Evolutionary conservation across 1,140 invertebrate genomes (phyloP), one percentile per base, ranked within the genome.

Genomic region (Zaprionus tsacasi): DNA sequence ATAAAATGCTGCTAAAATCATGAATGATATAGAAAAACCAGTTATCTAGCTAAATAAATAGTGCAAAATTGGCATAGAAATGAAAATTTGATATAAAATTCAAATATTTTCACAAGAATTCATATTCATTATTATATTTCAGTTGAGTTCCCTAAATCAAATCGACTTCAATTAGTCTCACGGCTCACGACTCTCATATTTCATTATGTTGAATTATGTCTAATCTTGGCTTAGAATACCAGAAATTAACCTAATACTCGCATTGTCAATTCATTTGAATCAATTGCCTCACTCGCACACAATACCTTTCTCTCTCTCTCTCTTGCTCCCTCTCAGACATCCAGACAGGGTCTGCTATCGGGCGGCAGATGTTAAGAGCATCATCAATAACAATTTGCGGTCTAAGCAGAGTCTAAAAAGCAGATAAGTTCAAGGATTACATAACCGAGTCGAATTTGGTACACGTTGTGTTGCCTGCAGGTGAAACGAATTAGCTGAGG

Each of bases 401-500:
- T 6, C 40, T 71, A 54, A 66, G 35, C 61, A 38, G 36, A 52
- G 65, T 45, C 65, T 73, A 36, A 64, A 56, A 35, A 36, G 43
- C 64, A 59, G 57, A 60, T 71, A 65, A 71, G 69, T 61, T 48
- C 15, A 12, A 27, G 61, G 69, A 65, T 71, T 66, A 71, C 48
- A 66, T 66, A 71, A 66, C 15, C 61, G 54, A 66, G 21, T 68
- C 30, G 30, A 60, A 73, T 59, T 69, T 60, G 56, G 36, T 59
- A 58, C 12, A 40, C 36, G 40, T 56, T 30, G 27, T 30, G 27
- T 30, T 55, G 61, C 52, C 67, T 79, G 58, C 60, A 87, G 79
- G 61, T 74, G 78, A 76, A 82, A 70, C 76, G 54, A 72, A 56
- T 72, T 87, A 78, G 73, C 36, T 58, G 52, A 8, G 27, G 35